These are phyloP conservation scores for Drosophila suboccidentalis DNA, from an alignment of 2,888 invertebrate species.

Conservation along the genomic window DNA sequence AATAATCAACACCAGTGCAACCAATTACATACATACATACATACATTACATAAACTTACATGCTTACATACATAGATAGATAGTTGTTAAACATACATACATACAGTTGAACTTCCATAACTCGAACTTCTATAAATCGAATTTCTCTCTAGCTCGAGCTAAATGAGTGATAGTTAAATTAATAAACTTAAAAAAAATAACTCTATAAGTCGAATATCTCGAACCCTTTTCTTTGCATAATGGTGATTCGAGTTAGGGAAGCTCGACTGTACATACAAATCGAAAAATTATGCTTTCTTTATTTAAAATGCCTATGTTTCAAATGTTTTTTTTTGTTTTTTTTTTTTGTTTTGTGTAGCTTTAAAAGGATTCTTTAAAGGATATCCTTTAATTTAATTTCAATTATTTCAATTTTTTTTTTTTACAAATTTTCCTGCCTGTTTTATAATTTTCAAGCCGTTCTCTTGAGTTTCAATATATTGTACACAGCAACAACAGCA, in stretches of 20 bases:
- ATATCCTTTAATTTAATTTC: no score
- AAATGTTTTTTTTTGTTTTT: neutral
- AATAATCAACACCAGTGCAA: conserved; percentile 26
- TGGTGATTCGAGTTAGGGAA: no score
- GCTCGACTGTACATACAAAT: neutral
- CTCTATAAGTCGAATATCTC: no score
- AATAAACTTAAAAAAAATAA: no score
- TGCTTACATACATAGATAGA: conserved; percentile 1
- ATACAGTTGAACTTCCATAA: no score
- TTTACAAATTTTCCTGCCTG: conserved; percentile 1
- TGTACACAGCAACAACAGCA: conserved; percentile 2
- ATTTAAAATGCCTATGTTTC: neutral
- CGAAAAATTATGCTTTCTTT: conserved; percentile 2
- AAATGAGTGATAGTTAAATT: no score
- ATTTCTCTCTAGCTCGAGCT: no score
- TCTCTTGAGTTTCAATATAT: neutral
- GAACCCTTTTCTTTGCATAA: no score
- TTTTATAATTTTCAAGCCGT: neutral
- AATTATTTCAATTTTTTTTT: neutral
- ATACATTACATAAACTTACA: conserved; percentile 20
- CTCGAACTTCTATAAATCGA: no score
- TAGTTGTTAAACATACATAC: conserved; percentile 5
- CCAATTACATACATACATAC: conserved; percentile 23
- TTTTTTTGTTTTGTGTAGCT: no score
- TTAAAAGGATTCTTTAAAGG: no score